Evolutionary conservation across 2,888 invertebrate genomes (phyloP).

Genomic region (Selenia dentaria): DNA sequence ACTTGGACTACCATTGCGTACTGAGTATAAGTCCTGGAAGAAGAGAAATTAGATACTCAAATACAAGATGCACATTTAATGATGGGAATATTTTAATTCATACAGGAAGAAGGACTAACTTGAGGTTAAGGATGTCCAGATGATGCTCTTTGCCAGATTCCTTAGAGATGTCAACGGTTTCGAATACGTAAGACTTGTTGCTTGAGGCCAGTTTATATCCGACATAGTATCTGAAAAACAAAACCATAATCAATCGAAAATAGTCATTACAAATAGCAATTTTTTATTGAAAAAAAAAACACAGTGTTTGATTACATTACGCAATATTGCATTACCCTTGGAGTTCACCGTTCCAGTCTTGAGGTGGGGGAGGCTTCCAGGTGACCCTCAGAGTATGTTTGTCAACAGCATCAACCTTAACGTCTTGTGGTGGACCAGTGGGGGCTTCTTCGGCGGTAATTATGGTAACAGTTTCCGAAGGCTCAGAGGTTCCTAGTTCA

Average conservation of each 20-base stretch:
- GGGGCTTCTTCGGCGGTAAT: constrained; percentile 97
- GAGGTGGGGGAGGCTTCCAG: constrained; percentile 95
- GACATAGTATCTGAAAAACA: constrained; percentile 91
- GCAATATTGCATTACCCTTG: constrained; percentile 60
- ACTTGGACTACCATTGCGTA: constrained; percentile 98
- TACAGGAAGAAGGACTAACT: constrained; percentile 68
- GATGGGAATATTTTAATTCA: not conserved
- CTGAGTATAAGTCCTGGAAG: constrained; percentile 93
- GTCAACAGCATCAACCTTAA: constrained; percentile 94
- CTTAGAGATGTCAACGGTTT: constrained; percentile 95
- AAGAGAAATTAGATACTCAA: too few species aligned
- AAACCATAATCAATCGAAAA: not conserved
- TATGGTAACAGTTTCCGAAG: constrained; percentile 96
- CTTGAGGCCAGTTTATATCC: constrained; percentile 94
- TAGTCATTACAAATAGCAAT: not conserved
- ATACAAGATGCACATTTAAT: too few species aligned
- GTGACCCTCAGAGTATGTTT: constrained; percentile 94
- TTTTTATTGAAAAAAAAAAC: not conserved
- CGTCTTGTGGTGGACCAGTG: constrained; percentile 92
- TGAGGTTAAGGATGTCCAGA: constrained; percentile 91
- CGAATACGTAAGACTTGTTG: constrained; percentile 94
- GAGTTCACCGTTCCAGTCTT: constrained; percentile 97
- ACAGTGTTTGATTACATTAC: too few species aligned
- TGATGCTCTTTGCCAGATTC: constrained; percentile 97
- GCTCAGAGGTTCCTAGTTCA: constrained; percentile 95